Evolutionary conservation across 2,797 vertebrate genomes (phyloP).

Genomic region (Sebastes hubbsi): DNA sequence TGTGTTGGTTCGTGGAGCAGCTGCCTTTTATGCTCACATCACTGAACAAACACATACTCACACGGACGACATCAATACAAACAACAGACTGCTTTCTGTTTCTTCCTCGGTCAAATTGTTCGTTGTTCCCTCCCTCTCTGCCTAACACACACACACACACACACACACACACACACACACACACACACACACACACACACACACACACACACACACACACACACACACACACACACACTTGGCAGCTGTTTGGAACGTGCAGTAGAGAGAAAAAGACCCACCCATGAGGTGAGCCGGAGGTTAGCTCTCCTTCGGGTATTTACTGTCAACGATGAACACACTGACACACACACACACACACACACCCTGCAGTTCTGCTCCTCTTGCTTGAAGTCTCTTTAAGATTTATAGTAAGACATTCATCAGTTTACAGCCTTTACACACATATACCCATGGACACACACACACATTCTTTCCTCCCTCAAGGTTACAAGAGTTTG

Average conservation of each 20-base stretch:
- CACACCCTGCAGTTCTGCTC: background rate
- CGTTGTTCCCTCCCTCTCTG: background rate
- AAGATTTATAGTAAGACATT: slow-evolving; percentile 26
- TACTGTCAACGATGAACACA: slow-evolving; percentile 52
- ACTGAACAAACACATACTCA: slow-evolving; percentile 64
- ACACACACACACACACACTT: background rate
- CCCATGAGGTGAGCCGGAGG: slow-evolving; percentile 74
- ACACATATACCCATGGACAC: background rate
- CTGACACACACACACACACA: slow-evolving; percentile 3
- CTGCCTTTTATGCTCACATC: slow-evolving; percentile 55
- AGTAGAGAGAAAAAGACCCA: slow-evolving; percentile 52
- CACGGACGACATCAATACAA: slow-evolving; percentile 48
- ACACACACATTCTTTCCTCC: slow-evolving; percentile 2
- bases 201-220: slow-evolving; percentile 7
- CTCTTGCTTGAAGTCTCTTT: slow-evolving; percentile 17
- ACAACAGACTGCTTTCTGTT: slow-evolving; percentile 41
- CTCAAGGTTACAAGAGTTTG: slow-evolving; percentile 15
- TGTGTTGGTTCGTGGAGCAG: slow-evolving; percentile 53
- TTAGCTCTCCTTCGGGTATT: slow-evolving; percentile 60
- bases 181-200: background rate
- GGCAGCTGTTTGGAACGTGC: slow-evolving; percentile 65
- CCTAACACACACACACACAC: slow-evolving; percentile 8
- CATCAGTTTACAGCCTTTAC: slow-evolving; percentile 21
- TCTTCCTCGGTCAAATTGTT: slow-evolving; percentile 18
- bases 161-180: background rate